These are phyloP conservation scores for Oceanodroma leucorhoa DNA, from an alignment of 2,797 vertebrate genomes.

Conservation along the genomic window DNA sequence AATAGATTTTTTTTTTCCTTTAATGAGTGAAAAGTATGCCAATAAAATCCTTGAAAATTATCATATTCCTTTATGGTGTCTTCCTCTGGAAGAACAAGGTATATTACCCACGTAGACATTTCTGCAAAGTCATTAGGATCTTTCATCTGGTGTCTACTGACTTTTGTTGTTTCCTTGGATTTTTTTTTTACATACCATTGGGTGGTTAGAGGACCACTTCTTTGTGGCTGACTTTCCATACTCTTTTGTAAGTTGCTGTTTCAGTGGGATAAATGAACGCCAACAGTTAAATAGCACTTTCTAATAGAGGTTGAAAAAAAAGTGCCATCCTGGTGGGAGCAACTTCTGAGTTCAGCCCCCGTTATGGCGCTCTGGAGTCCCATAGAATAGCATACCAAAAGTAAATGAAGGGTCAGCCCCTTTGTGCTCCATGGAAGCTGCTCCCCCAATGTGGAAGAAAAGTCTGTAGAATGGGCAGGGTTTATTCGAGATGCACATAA, in stretches of 20 bases:
- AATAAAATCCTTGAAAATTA: conserved; percentile 63
- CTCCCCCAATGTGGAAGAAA: background rate
- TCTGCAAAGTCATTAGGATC: background rate
- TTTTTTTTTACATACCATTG: background rate
- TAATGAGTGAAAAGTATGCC: conserved; percentile 43
- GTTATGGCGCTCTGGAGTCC: background rate
- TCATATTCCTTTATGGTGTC: conserved; percentile 25
- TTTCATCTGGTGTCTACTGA: background rate
- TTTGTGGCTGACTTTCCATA: background rate
- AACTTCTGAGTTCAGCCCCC: background rate
- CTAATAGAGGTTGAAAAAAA: background rate
- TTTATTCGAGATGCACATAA: fast-evolving
- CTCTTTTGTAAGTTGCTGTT: background rate
- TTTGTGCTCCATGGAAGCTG: background rate
- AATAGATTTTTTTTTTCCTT: conserved; percentile 68
- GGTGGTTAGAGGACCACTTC: background rate
- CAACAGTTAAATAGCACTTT: background rate
- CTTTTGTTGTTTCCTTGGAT: background rate
- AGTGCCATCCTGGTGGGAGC: background rate
- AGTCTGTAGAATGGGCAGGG: background rate
- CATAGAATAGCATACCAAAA: background rate
- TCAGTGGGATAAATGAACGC: background rate
- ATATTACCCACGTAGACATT: background rate
- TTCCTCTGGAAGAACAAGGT: conserved; percentile 8
- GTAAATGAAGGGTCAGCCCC: too few relatives aligned